Evolutionary conservation across 1,140 invertebrate species (phyloP), one percentile per base, ranked within the genome.

Genomic region (Drosophila nannoptera): DNA sequence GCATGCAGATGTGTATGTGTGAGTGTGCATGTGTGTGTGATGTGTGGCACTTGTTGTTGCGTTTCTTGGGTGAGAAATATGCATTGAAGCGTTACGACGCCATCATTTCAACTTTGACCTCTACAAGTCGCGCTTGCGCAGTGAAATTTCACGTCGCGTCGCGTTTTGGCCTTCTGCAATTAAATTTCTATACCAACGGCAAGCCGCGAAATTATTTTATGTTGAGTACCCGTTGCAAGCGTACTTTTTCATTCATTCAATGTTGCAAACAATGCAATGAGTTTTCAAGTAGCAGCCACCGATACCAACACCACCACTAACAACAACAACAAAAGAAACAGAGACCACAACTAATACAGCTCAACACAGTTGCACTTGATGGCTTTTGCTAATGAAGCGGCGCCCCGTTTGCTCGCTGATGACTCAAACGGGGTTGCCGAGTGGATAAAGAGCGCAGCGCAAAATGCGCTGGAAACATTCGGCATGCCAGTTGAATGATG

Each of bases 241-340:
- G 71, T 68, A 78, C 66, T 78, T 84, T 84, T 83, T 82, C 50
- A 69, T 82, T 84, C 80, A 83, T 76, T 84, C 76, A 83, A 70
- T 80, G 78, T 69, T 33, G 54, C 70, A 80, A 78, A 83, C 80
- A 83, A 84, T 84, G 80, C 67, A 78, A 78, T 66, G 69, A 52
- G 32, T 54, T 83, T 83, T 83, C 22, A 22, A 22, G 22, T 3
- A 22, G 3, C 22, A 22, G 22, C 61, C 61, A 70, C 40, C 61
- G 64, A 56, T 78, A 50, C 64, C 42, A 69, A 40, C 42, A 62
- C 33, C 68, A 42, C 11, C 40, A 45, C 32, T 29, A 12, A 29
- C 55, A 58, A 29, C 35, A 49, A 68, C n/a, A 56, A 66, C 16
- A 22, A 35, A 22, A 22, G 22, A 22, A 22, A 22, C 22, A 22